These are phyloP conservation scores for Larimichthys crocea DNA, from an alignment of 2,113 vertebrate species.

Conservation along the genomic window DNA sequence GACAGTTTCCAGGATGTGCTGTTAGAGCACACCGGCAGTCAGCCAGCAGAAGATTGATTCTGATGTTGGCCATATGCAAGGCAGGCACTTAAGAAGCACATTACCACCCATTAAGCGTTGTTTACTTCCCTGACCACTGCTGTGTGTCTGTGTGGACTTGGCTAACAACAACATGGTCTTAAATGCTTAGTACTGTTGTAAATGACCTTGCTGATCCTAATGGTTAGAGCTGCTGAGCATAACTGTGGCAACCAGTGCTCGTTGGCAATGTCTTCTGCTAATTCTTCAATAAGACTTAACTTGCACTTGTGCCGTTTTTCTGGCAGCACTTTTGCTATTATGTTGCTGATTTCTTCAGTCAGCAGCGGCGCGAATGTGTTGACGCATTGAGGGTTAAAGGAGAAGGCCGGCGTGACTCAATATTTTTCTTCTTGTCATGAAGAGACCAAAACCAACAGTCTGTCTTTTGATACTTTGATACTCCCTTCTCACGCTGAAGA, in stretches of 20 bases:
- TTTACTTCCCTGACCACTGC: constrained; percentile 71
- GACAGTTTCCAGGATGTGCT: constrained; percentile 52
- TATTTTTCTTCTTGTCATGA: not conserved
- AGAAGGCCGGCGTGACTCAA: not conserved
- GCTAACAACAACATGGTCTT: constrained; percentile 63
- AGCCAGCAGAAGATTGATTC: constrained; percentile 75
- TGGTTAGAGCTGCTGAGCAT: constrained; percentile 68
- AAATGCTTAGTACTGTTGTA: constrained; percentile 73
- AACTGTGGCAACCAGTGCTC: constrained; percentile 50
- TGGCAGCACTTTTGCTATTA: constrained; percentile 7
- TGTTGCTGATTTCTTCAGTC: constrained; percentile 14
- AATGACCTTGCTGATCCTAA: constrained; percentile 71
- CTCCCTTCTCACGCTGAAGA: not conserved
- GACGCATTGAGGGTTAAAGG: not conserved
- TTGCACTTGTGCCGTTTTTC: constrained; percentile 11
- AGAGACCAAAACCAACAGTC: not conserved
- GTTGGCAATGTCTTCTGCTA: constrained; percentile 28
- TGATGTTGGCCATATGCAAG: constrained; percentile 69
- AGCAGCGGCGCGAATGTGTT: constrained; percentile 14
- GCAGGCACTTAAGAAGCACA: constrained; percentile 77
- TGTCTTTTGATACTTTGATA: not conserved
- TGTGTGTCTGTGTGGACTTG: constrained; percentile 56
- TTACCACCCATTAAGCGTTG: constrained; percentile 80
- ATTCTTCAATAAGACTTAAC: constrained; percentile 33
- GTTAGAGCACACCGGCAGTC: constrained; percentile 55